These are phyloP conservation scores for Cordilura impudica DNA, from an alignment of 2,888 invertebrate genomes.

Conservation along the genomic window DNA sequence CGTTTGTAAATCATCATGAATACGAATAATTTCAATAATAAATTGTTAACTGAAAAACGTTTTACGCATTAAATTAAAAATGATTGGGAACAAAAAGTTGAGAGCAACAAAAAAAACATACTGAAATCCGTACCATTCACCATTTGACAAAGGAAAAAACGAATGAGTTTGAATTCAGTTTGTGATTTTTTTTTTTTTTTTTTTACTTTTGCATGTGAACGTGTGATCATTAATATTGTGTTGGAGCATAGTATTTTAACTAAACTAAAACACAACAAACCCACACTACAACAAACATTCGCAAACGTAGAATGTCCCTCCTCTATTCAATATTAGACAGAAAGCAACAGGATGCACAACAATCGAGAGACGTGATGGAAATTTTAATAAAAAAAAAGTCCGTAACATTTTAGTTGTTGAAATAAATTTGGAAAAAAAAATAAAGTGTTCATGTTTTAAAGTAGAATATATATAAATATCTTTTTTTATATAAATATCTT, in stretches of 20 bases:
- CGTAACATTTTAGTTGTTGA: constrained; percentile 6
- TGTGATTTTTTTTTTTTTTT: constrained; percentile 16
- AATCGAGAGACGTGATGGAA: constrained; percentile 27
- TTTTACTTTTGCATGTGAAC: constrained; percentile 17
- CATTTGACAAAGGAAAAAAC: constrained; percentile 35
- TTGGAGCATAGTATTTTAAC: constrained; percentile 14
- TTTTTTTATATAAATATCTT: too few species aligned
- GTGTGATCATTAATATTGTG: constrained; percentile 37
- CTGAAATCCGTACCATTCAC: constrained; percentile 11
- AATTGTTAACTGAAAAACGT: constrained; percentile 23
- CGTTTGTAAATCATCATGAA: background rate
- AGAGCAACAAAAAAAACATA: background rate
- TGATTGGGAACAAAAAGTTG: background rate
- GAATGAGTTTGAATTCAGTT: constrained; percentile 11
- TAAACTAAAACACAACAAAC: too few species aligned
- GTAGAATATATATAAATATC: too few species aligned
- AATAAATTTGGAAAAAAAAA: constrained; percentile 10
- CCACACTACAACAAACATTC: too few species aligned
- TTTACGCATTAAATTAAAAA: constrained; percentile 16
- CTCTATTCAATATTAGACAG: too few species aligned
- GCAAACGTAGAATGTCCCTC: too few species aligned
- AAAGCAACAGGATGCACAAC: constrained; percentile 34
- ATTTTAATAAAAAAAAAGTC: constrained; percentile 21
- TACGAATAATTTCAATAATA: background rate
- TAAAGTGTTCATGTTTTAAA: background rate